These are phyloP conservation scores for Mola mola DNA, from an alignment of 2,113 vertebrate species.

Conservation along the genomic window DNA sequence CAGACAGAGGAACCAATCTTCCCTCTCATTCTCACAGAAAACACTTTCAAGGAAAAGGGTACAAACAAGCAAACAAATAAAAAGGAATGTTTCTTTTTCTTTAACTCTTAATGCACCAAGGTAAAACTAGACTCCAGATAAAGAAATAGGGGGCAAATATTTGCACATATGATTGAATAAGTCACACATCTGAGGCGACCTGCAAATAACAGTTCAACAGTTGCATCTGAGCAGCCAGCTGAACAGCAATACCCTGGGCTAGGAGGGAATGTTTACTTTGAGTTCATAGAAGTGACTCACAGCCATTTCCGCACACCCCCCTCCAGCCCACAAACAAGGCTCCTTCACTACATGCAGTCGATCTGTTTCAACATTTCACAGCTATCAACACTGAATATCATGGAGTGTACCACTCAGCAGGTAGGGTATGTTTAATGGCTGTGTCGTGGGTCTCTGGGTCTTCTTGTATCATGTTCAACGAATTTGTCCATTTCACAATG, in stretches of 20 bases:
- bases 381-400: constrained; percentile 40
- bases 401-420: constrained; percentile 16
- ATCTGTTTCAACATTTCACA: constrained; percentile 43
- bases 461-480: too few relatives aligned
- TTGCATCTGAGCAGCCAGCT: constrained; percentile 35
- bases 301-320: constrained; percentile 36
- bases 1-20: constrained; percentile 26
- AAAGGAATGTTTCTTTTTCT: too few relatives aligned
- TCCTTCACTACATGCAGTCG: constrained; percentile 44
- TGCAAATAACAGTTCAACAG: constrained; percentile 25
- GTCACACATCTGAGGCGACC: not conserved
- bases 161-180: too few relatives aligned
- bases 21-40: constrained; percentile 27
- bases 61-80: constrained; percentile 6
- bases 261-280: constrained; percentile 58
- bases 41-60: constrained; percentile 26
- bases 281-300: constrained; percentile 33
- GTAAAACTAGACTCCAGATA: constrained; percentile 7
- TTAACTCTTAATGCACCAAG: not conserved
- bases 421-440: too few relatives aligned
- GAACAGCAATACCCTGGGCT: constrained; percentile 46
- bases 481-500: too few relatives aligned
- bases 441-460: too few relatives aligned
- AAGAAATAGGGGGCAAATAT: too few relatives aligned
- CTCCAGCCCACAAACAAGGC: constrained; percentile 43